Evolutionary conservation across 2,888 invertebrate genomes (phyloP), one percentile per base, ranked within the genome.

Genomic region (Nasonia oneida): DNA sequence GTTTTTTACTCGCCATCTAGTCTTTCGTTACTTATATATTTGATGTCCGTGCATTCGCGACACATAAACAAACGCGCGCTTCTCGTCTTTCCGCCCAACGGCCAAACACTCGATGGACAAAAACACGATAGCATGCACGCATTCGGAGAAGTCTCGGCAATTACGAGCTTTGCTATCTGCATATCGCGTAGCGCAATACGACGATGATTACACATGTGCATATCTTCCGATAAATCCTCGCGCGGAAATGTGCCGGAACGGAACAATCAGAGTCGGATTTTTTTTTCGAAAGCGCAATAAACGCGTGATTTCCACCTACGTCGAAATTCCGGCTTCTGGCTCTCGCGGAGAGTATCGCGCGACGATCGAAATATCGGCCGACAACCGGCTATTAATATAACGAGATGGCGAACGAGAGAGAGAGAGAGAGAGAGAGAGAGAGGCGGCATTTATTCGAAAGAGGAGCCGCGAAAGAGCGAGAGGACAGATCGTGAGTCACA

Each of bases 351-450:
- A n/a, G 15, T 15, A 57, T 18, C 6, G 0, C 57, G 57, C 57
- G 15, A 3, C 23, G 33, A 61, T 5, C 15, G n/a, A 33, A 57
- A 39, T 57, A 73, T 74, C 57, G 47, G 18, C 74, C 42, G 61
- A 29, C 76, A 3, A 6, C 18, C 37, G 57, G 70, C 64, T 83
- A 83, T 77, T 77, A 83, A 83, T 83, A 77, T 75, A 83, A 57
- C 71, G 29, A 37, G 5, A 57, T 57, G 57, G 29, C 57, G 42
- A 67, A 76, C n/a, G 75, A 33, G n/a, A 67, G 64, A n/a, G 33
- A 67, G n/a, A 82, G 47, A 37, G 23, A n/a, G n/a, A n/a, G n/a
- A n/a, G n/a, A n/a, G 4, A 37, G 37, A 37, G 37, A 37, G 18
- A 18, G 39, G 29, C 39, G 33, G 23, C 73, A 74, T 74, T 73